Conservation (phyloP, 2,888 invertebrate genomes). For the Diaphora mendica region DNA sequence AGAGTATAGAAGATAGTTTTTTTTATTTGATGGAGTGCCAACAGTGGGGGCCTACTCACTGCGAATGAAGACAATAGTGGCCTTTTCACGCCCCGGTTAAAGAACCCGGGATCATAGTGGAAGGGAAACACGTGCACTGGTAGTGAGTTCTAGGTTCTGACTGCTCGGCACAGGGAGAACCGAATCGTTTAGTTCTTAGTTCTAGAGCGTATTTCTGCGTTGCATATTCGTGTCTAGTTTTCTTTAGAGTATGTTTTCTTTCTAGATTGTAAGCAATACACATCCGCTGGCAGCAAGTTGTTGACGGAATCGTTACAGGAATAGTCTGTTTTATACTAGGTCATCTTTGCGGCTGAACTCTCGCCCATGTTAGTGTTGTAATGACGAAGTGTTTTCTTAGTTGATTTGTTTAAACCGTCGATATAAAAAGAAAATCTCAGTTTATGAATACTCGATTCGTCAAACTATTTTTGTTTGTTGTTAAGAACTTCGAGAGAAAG, state of each 20-base stretch:
- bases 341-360: background rate
- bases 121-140: too few relatives aligned
- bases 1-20: background rate
- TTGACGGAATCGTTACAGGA: background rate
- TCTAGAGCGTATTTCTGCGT: too few relatives aligned
- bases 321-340: constrained; percentile 2
- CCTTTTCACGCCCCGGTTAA: too few relatives aligned
- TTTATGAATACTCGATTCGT: background rate
- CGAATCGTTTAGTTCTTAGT: too few relatives aligned
- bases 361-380: constrained; percentile 5
- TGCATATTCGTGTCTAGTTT: background rate
- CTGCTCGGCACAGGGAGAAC: too few relatives aligned
- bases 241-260: background rate
- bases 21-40: too few relatives aligned
- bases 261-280: constrained; percentile 1
- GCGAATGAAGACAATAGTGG: too few relatives aligned
- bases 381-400: constrained; percentile 5
- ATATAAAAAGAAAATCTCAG: background rate
- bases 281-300: background rate
- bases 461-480: background rate
- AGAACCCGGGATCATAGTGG: too few relatives aligned
- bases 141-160: too few relatives aligned
- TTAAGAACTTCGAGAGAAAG: background rate
- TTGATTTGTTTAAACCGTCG: constrained; percentile 5
- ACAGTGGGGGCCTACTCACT: too few relatives aligned